These are phyloP conservation scores for Autographa pulchrina DNA, from an alignment of 2,888 invertebrate species.

Conservation along the genomic window DNA sequence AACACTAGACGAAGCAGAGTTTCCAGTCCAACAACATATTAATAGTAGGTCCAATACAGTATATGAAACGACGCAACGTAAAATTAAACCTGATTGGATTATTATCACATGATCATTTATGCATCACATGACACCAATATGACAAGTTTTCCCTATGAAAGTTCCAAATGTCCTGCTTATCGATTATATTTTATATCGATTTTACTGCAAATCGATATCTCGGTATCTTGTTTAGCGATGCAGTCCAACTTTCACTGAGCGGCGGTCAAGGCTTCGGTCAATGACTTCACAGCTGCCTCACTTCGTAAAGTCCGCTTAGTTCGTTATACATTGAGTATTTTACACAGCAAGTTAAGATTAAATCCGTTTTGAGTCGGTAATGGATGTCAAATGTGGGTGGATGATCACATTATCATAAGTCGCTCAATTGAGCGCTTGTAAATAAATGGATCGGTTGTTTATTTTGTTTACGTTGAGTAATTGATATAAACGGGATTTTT, in stretches of 20 bases:
- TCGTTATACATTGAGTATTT: slow-evolving; percentile 50
- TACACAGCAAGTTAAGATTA: slow-evolving; percentile 7
- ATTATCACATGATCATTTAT: slow-evolving; percentile 7
- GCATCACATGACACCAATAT: not conserved
- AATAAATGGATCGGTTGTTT: slow-evolving; percentile 42
- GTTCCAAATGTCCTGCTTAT: slow-evolving; percentile 13
- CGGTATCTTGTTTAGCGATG: slow-evolving; percentile 45
- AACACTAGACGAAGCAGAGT: not conserved
- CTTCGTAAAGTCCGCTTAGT: slow-evolving; percentile 9
- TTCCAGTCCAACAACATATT: not conserved
- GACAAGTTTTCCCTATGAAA: slow-evolving; percentile 19
- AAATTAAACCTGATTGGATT: not conserved
- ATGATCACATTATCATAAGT: not conserved
- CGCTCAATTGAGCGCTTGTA: slow-evolving; percentile 29
- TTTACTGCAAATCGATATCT: slow-evolving; percentile 46
- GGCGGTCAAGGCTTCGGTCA: slow-evolving; percentile 79
- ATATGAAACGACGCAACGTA: not conserved
- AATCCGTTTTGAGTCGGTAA: slow-evolving; percentile 23
- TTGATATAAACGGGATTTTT: slow-evolving; percentile 18
- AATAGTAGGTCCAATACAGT: not conserved
- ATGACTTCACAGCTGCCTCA: slow-evolving; percentile 56
- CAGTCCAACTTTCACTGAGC: slow-evolving; percentile 73
- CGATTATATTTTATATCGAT: slow-evolving; percentile 38
- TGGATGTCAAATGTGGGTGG: slow-evolving; percentile 23
- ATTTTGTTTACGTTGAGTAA: slow-evolving; percentile 35